Base-by-base conservation (phyloP, 2,113 vertebrate species). In the Clarias batrachus region DNA sequence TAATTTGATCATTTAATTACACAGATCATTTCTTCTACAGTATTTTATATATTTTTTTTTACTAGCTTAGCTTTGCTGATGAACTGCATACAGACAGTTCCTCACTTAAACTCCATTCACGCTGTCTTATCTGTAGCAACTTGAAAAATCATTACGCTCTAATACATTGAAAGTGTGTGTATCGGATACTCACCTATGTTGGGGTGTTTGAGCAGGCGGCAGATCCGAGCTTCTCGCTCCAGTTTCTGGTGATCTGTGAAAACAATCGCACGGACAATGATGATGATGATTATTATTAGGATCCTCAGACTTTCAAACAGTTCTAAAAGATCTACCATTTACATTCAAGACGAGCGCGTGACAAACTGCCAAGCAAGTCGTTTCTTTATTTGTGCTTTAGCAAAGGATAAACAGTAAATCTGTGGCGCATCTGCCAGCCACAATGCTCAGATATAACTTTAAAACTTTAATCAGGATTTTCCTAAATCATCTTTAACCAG, bases 191-290 rank as follows among this genome's bases (percentile, higher is more conserved):
- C 37, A 85, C 84, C 86, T 87, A 87, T 87, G 86, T 87, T 87
- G 86, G 86, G 86, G 23, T 87, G 86, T 78, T 87, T 87, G 62
- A 87, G 86, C 60, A 83, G 73, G 27, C 86, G 86, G n/a, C 86
- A 87, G 81, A 87, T 87, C 48, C 86, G 81, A 57, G 86, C 86
- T 83, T 87, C 86, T 68, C 86, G 86, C 30, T 87, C 86, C 71
- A 87, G 60, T 27, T 87, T 87, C 86, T 87, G 86, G 60, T 87
- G 86, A 83, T 87, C 86, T 87, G 81, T 59, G 48, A 6, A 76
- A 76, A 83, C 16, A 83, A 37, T 7, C 0, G 14, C 68, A 76
- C 10, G 30, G 16, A 81, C 13, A 13, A 17, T 63, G 16, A 2
- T 48, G 48, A 48, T 37, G 33, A 37, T 48, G 48, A 48, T 37